Base-by-base conservation (phyloP, 2,888 invertebrate genomes). In the Pyrgus malvae region DNA sequence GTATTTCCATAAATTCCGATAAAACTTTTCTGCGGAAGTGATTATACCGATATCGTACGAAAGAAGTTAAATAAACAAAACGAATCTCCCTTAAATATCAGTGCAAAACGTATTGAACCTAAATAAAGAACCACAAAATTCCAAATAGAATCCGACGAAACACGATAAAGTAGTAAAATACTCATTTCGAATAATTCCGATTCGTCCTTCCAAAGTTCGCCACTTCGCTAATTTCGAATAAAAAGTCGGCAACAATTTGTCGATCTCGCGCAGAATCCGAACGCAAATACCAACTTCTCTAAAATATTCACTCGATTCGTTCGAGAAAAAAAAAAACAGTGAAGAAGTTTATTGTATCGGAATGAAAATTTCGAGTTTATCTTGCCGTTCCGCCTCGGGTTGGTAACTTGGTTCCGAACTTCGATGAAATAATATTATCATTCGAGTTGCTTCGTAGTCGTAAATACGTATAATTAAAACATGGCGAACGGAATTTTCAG, bases 361-460 rank as follows among this genome's bases (percentile, higher is more conserved):
- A 69, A 74, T 68, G 74, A 73, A 72, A 74, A 74, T 78, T 77
- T 68, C 60, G 68, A 75, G 82, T 83, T 82, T 80, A 74, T 80
- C 74, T 80, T 76, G 66, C 68, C 70, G 68, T 67, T 68, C 57
- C 51, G 49, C 51, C 62, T 68, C 64, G 54, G 50, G 56, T 41
- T 44, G 62, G 63, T 69, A 73, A 79, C 76, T 80, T 74, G 65
- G 64, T 70, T 62, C 33, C 48, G 59, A 76, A 79, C 74, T 82
- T 72, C 62, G 69, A 69, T 72, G 64, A 71, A 80, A 80, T 76
- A 83, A 80, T 78, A 81, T 83, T 82, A 80, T 80, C 77, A 72
- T 76, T 77, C 67, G 58, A 64, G 67, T 65, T 53, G 31, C 61
- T 37, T 48, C 23, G 56, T 27, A 61, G 59, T 56, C 62, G 62